phyloP scores from a whole-genome alignment of 2,113 vertebrate species.

The Periophthalmodon schlosseri region DNA sequence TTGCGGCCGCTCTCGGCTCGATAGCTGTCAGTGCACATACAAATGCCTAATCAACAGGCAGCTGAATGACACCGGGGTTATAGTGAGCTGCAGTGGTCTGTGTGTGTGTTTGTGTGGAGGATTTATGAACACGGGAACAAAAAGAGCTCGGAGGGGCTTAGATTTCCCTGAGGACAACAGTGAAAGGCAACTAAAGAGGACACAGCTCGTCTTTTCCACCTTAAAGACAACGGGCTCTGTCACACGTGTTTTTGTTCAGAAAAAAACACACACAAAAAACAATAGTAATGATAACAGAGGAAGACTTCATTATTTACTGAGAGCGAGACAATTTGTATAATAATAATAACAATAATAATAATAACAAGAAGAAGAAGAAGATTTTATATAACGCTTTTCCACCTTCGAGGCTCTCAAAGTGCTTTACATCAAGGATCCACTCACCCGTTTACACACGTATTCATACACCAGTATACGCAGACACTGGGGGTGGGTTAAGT shows the following conservation, averaged over 20 bases:
- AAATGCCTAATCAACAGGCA: conserved; percentile 25
- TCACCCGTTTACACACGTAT: too few relatives aligned
- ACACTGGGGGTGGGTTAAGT: too few relatives aligned
- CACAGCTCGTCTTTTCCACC: conserved; percentile 18
- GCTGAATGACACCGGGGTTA: conserved; percentile 12
- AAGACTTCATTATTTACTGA: neutral
- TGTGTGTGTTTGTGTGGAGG: neutral
- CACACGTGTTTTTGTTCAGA: conserved; percentile 7
- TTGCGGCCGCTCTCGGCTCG: conserved; percentile 25
- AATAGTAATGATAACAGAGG: conserved; percentile 8
- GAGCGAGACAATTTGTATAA: neutral
- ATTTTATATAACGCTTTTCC: too few relatives aligned
- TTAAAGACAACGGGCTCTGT: conserved; percentile 31
- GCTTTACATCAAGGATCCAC: too few relatives aligned
- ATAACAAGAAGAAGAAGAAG: too few relatives aligned
- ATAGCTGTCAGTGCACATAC: conserved; percentile 29
- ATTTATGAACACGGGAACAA: neutral
- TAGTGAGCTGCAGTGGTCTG: neutral
- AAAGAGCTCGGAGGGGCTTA: neutral
- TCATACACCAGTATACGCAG: too few relatives aligned
- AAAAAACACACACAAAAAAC: neutral
- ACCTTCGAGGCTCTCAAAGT: too few relatives aligned
- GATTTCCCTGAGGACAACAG: conserved; percentile 37
- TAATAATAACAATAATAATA: too few relatives aligned
- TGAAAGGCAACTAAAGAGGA: conserved; percentile 24